Base-by-base conservation (phyloP, 2,113 vertebrate species). In the Clarias batrachus region DNA sequence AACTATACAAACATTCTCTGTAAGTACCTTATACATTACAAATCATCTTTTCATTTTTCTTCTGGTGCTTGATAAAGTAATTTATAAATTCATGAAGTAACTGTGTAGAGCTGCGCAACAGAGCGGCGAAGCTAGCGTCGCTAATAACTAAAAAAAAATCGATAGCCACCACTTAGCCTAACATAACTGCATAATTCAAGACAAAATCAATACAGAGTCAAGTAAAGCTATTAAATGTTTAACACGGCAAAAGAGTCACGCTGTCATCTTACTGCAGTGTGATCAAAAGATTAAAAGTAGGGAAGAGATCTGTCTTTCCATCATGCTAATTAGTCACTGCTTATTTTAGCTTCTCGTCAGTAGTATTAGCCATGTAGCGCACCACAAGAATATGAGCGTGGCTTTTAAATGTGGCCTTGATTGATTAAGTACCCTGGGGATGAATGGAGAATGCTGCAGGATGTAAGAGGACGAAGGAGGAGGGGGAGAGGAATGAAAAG, bases 401-500 rank as follows among this genome's bases (percentile, higher is more conserved):
- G 54, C 30, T 84, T 60, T 33, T n/a, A 30, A 84, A 23, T 27
- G 19, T 9, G 9, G 2, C 30, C 33, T 2, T 60, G 30, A 84
- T 76, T 84, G 56, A 62, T 74, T 4, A 37, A 62, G 83, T 60
- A 4, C 30, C 23, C 70, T 23, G 8, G 2, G 83, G 56, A 48
- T 63, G 11, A 63, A 73, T 63, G 59, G 33, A 25, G 14, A 23
- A 30, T 83, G 65, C 17, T 33, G 48, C 12, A 57, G n/a, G 81
- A 86, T 70, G 33, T 74, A 33, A 81, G 25, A 74, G 74, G 71
- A 91, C 65, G 93, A 92, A 87, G 90, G 81, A 89, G 89, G 93
- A 74, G 92, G 77, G 92, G 93, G 60, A 21, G 25, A 5, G 21
- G 56, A 13, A 52, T 17, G 57, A n/a, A 48, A 41, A 48, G 48